Conservation (phyloP, 2,888 invertebrate species). For the Stenodera caucasica region DNA sequence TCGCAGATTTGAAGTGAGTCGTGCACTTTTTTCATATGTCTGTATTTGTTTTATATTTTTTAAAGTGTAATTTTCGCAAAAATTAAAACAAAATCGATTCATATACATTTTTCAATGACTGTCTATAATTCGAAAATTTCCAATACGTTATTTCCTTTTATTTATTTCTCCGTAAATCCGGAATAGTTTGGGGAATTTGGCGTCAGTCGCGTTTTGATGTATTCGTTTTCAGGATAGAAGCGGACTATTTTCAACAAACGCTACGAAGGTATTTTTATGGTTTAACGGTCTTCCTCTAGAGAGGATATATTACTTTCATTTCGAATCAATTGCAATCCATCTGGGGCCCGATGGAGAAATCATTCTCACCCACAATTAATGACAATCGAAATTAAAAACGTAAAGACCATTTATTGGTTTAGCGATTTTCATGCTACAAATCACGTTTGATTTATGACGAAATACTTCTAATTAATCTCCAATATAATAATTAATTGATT, state of each 20-base stretch:
- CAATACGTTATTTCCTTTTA: too few relatives aligned
- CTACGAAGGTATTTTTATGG: conserved; percentile 53
- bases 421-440: conserved; percentile 31
- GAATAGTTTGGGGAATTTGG: conserved; percentile 11
- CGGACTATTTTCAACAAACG: conserved; percentile 28
- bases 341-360: conserved; percentile 41
- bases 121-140: too few relatives aligned
- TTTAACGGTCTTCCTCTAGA: conserved; percentile 48
- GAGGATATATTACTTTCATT: conserved; percentile 57
- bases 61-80: too few relatives aligned
- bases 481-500: too few relatives aligned
- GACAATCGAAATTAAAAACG: conserved; percentile 56
- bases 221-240: conserved; percentile 1
- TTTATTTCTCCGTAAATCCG: conserved; percentile 28
- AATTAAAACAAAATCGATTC: too few relatives aligned
- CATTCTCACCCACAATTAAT: conserved; percentile 53
- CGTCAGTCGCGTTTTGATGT: conserved; percentile 11
- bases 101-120: too few relatives aligned
- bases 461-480: too few relatives aligned
- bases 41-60: too few relatives aligned
- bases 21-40: too few relatives aligned
- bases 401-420: conserved; percentile 45
- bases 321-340: conserved; percentile 54
- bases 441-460: conserved; percentile 27
- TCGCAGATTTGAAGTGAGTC: too few relatives aligned